Evolutionary conservation across 2,113 vertebrate genomes (phyloP), one percentile per base, ranked within the genome.

Genomic region (Lanius collurio): DNA sequence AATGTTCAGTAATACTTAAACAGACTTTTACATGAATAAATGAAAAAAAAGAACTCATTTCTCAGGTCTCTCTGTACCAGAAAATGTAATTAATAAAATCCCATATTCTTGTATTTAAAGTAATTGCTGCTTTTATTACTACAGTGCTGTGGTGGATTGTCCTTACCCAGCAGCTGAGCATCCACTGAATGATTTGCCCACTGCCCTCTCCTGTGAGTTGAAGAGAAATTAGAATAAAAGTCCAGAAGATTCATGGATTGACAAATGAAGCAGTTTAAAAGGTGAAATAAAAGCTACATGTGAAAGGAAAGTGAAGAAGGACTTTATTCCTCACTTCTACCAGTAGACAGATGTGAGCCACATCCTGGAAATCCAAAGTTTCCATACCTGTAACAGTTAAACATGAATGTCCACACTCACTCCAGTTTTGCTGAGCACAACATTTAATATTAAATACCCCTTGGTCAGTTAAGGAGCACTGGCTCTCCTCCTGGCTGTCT

Each of bases 111-210:
- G 13, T 49, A 57, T 57, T 78, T 87, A 35, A 27, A 70, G 22
- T 23, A 82, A 26, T 26, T 47, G 0, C 4, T 82, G 17, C 11
- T 70, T 85, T 88, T 71, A 52, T 71, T 87, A 31, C 15, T 41
- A 49, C 79, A 9, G 3, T 63, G 16, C 12, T 71, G 10, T 33
- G 42, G 9, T 44, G 15, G 35, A 30, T 60, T 78, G 14, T 56
- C 30, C 10, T 56, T 13, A 75, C 10, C 20, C 11, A 80, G 47
- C 33, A 86, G 46, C 16, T 62, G 67, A 50, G 4, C 14, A 57
- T 27, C 17, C 12, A 31, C 18, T 33, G 24, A 76, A 59, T 35
- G 11, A 30, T 16, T 64, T 0, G 0, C 2, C 53, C 37, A 57
- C 11, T 67, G 5, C 27, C 7, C 2, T 81, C 10, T 68, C 27